Evolutionary conservation across 2,113 vertebrate species (phyloP), one percentile per base, ranked within the genome.

Genomic region (Glaucidium brasilianum): DNA sequence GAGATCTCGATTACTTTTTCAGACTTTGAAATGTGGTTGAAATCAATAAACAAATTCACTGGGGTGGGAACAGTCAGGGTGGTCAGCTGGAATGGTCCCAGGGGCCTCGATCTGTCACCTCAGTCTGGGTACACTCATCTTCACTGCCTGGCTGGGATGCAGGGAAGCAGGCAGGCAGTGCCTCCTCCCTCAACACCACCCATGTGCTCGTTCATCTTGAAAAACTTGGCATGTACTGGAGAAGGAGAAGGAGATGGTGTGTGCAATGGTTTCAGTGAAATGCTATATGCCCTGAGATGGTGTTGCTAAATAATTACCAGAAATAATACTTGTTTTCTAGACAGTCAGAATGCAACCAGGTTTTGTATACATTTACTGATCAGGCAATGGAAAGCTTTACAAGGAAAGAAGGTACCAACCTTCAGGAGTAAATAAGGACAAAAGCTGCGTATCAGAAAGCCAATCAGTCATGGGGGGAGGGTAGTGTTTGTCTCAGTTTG

Each of bases 41-140:
- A 58, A 63, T 58, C n/a, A 66, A 41, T n/a, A 2, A 41, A 58
- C 50, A 35, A 41, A 66, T 58, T 66, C 43, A 35, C 8, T 22
- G 17, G 13, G 7, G 13, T 19, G 35, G 52, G 43, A 81, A 89
- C 25, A 72, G 29, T 30, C n/a, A 35, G 45, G 29, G 19, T 27
- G 37, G 25, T n/a, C 52, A 18, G 25, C 34, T n/a, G 34, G 25
- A n/a, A 35, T 0, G 9, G 47, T 68, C 4, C 30, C 0, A 0
- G 20, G 41, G 19, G 23, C 14, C 30, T 68, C 3, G 4, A 30
- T 62, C 60, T 60, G 25, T 26, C 25, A 15, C 39, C 22, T 39
- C 39, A 15, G 53, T 35, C 39, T 50, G 39, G 35, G 39, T 47
- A 43, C 12, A 4, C 26, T 29, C 50, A 14, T 18, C 37, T 15